phyloP scores from a whole-genome alignment of 92 coral and sea anemone species.

The Ricordea florida region DNA sequence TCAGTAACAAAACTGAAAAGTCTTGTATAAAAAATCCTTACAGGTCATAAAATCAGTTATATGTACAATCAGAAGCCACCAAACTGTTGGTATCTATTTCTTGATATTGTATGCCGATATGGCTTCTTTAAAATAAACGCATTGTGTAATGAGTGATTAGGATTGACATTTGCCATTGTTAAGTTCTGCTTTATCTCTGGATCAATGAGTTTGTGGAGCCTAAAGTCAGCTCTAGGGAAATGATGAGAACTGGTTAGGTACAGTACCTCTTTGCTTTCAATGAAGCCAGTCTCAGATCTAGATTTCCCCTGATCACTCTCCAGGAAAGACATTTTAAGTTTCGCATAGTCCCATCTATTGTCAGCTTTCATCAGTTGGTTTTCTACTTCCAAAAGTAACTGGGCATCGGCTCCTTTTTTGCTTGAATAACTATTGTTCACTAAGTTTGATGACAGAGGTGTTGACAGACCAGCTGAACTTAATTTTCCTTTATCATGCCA shows the following conservation, averaged over 20 bases:
- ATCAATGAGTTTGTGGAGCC: too few relatives aligned
- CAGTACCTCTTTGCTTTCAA: slow-evolving; percentile 60
- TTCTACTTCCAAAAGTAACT: slow-evolving; percentile 55
- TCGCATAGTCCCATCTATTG: slow-evolving; percentile 18
- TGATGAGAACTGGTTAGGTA: not conserved
- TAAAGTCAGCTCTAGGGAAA: too few relatives aligned
- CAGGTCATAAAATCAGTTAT: too few relatives aligned
- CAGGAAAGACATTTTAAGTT: slow-evolving; percentile 52
- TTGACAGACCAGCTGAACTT: slow-evolving; percentile 19
- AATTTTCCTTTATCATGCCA: slow-evolving; percentile 13
- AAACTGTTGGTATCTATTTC: too few relatives aligned
- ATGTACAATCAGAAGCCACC: too few relatives aligned
- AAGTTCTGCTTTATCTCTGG: too few relatives aligned
- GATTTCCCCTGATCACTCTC: slow-evolving; percentile 54
- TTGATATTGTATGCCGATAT: too few relatives aligned
- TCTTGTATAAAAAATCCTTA: too few relatives aligned
- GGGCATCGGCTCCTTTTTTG: not conserved
- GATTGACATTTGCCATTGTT: too few relatives aligned
- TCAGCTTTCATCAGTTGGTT: slow-evolving; percentile 36
- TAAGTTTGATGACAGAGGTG: slow-evolving; percentile 9
- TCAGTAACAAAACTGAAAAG: too few relatives aligned
- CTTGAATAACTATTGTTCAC: not conserved
- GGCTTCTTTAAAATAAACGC: too few relatives aligned
- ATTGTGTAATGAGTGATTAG: too few relatives aligned
- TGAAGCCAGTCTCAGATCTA: slow-evolving; percentile 60